Conservation (phyloP, 2,113 vertebrate genomes). For the Lophura nycthemera region DNA sequence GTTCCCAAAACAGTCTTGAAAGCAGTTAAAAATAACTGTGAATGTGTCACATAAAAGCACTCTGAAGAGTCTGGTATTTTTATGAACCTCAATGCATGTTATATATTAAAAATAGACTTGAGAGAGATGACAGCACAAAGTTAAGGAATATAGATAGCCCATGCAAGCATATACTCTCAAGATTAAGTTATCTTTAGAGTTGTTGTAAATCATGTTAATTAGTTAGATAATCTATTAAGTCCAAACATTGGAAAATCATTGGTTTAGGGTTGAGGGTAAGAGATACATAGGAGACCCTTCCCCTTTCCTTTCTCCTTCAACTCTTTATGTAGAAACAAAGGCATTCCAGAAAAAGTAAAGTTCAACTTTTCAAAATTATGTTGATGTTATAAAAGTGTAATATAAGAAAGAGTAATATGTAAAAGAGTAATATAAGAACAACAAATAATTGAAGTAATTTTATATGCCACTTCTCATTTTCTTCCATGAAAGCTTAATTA, state of each 20-base stretch:
- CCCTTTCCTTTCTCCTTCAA: no score
- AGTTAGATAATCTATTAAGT: neutral
- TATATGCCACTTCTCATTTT: neutral
- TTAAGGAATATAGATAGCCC: neutral
- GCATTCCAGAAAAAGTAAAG: neutral
- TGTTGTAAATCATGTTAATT: neutral
- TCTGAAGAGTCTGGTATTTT: neutral
- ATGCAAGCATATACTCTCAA: neutral
- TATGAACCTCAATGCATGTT: neutral
- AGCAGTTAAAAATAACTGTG: neutral
- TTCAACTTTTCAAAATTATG: conserved; percentile 6
- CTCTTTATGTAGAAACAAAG: neutral
- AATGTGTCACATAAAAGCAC: neutral
- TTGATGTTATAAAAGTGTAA: neutral
- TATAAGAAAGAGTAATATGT: no score
- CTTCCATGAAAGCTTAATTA: neutral
- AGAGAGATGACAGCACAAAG: neutral
- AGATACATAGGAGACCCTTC: neutral
- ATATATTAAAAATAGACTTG: neutral
- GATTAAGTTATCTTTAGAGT: neutral
- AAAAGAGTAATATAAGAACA: neutral
- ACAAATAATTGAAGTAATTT: conserved; percentile 9
- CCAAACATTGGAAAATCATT: neutral
- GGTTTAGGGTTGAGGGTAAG: neutral
- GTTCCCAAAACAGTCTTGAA: neutral